Percentiles rank a stretch among this genome's conserved stretches.
Evolutionary conservation across 1,140 invertebrate genomes (phyloP).

Genomic region (Drosophila pandora): DNA sequence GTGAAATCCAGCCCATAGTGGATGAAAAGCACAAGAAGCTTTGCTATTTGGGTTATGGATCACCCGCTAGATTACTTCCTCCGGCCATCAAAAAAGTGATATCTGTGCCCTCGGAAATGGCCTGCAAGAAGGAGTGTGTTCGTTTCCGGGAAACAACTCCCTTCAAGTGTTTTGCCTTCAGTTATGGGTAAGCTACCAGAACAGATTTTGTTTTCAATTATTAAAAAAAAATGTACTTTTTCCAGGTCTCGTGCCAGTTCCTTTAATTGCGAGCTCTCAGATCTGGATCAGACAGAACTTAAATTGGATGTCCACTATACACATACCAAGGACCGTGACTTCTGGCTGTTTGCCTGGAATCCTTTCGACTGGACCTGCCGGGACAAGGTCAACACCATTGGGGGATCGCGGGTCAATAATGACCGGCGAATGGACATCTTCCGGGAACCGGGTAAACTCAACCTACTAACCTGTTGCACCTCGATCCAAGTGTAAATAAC

Average conservation of each 20-base stretch:
- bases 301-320: constrained; percentile 87
- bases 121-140: constrained; percentile 89
- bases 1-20: constrained; percentile 86
- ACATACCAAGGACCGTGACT: constrained; percentile 85
- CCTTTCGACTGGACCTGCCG: constrained; percentile 83
- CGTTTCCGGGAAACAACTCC: constrained; percentile 85
- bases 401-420: constrained; percentile 80
- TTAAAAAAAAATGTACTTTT: neutral
- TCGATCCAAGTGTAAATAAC: constrained; percentile 81
- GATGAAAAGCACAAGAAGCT: constrained; percentile 84
- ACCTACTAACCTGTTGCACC: constrained; percentile 82
- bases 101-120: constrained; percentile 86
- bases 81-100: constrained; percentile 87
- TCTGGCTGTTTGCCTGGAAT: constrained; percentile 88
- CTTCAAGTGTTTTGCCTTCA: constrained; percentile 89
- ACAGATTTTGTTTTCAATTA: neutral
- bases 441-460: constrained; percentile 83
- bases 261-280: constrained; percentile 87
- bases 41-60: constrained; percentile 90
- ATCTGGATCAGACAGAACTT: constrained; percentile 87
- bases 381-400: constrained; percentile 83
- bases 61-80: constrained; percentile 87
- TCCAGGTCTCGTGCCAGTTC: constrained; percentile 63
- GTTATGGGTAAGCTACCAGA: constrained; percentile 86
- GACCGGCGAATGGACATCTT: constrained; percentile 83